phyloP scores from a whole-genome alignment of 2,113 vertebrate species.

The Tenebrosternarchus preto region DNA sequence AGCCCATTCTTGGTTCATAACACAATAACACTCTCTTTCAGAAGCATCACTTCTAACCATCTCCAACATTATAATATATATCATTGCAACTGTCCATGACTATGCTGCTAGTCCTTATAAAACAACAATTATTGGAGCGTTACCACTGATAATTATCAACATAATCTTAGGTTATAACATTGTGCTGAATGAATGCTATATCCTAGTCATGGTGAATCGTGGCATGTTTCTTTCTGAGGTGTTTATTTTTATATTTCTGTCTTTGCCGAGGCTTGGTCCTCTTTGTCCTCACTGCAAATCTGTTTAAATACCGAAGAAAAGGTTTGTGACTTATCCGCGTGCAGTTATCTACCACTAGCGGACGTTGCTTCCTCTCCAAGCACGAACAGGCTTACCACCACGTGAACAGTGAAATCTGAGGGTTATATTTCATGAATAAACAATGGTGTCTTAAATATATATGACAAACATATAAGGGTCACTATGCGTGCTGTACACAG shows the following conservation, averaged over 20 bases:
- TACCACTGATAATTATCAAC: neutral
- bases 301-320: neutral
- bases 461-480: no score
- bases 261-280: constrained; percentile 25
- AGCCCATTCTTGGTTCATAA: neutral
- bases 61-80: no score
- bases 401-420: no score
- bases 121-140: neutral
- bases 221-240: neutral
- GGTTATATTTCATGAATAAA: no score
- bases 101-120: neutral
- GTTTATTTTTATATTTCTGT: constrained; percentile 30
- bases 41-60: no score
- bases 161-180: neutral
- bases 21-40: neutral
- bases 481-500: no score
- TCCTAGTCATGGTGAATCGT: neutral
- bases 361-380: neutral
- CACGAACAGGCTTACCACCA: no score
- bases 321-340: neutral
- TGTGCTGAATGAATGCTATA: neutral
- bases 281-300: neutral
- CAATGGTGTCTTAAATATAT: no score
- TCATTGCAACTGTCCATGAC: no score
- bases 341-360: no score